Percentiles rank a stretch among this genome's conserved stretches.
phyloP scores from a whole-genome alignment of 1,140 invertebrate species.

The Nylanderia fulva region DNA sequence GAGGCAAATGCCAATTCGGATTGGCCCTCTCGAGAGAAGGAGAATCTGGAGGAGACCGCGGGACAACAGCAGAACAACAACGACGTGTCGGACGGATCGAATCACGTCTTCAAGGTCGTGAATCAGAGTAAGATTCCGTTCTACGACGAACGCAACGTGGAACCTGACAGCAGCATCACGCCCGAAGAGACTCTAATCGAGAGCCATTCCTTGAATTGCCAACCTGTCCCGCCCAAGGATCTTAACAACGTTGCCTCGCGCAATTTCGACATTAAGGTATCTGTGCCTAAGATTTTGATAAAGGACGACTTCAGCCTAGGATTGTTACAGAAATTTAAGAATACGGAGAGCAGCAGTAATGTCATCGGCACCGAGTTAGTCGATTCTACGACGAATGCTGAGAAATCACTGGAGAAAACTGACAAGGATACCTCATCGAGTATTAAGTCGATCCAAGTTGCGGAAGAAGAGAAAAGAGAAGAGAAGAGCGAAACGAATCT shows the following conservation, averaged over 20 bases:
- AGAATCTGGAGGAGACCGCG: background rate
- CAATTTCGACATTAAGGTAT: constrained; percentile 36
- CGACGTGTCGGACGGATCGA: constrained; percentile 1
- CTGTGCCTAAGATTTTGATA: constrained; percentile 16
- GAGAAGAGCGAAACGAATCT: background rate
- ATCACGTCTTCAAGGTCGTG: constrained; percentile 40
- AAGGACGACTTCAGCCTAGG: constrained; percentile 29
- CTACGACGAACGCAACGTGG: constrained; percentile 1
- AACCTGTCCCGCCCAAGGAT: background rate
- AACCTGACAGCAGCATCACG: constrained; percentile 32
- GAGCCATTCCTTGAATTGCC: background rate
- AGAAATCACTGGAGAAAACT: background rate
- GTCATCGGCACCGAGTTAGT: background rate
- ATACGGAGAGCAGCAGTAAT: background rate
- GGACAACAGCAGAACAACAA: constrained; percentile 17
- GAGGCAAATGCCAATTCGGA: constrained; percentile 49
- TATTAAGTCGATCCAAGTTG: background rate
- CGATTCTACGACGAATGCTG: constrained; percentile 7
- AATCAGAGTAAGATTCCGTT: constrained; percentile 22
- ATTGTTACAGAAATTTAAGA: constrained; percentile 3
- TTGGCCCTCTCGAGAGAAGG: constrained; percentile 22
- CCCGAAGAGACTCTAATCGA: constrained; percentile 15
- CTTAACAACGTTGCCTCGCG: background rate
- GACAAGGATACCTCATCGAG: background rate
- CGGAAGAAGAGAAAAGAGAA: background rate